Base-by-base conservation (phyloP, 2,888 invertebrate species). In the Platycheirus rosarum region DNA sequence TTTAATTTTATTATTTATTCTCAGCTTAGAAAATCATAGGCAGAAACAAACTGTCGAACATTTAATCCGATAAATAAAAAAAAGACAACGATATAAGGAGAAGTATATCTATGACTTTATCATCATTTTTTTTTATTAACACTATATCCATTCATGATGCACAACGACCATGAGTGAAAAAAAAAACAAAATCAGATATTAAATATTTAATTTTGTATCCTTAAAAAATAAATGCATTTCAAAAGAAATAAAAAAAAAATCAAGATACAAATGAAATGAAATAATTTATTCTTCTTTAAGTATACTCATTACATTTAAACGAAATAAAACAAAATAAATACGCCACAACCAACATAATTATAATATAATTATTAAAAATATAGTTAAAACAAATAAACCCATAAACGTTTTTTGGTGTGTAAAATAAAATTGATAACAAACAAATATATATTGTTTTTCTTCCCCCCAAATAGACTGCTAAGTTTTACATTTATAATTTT, bases 281-380 rank as follows among this genome's bases (percentile, higher is more conserved):
- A 71, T 68, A 82, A 77, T 82, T 82, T 82, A 77, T 82, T 77
- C 82, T 82, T 82, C 71, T 71, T 82, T 82, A 63, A 82, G 77
- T 73, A 82, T 77, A 74, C 74, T 75, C 70, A 84, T 84, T 78
- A 73, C 63, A 76, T 70, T 62, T 79, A 66, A 74, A 74, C 63
- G 70, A 71, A 69, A 73, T 68, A 65, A 49, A 40, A 74, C 48
- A 55, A 49, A 68, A 66, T 16, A 82, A 84, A 84, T 85, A 84
- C 84, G 76, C 77, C 85, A 84, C 84, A 76, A 76, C 84, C 76
- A 76, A 63, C 73, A 75, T 75, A 32, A 76, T 63, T 49, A 74
- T 73, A 51, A 35, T 53, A 16, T 60, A 60, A 68, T 44, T 69
- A 77, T 40, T 29, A 57, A 35, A 77, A 49, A 49, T 68, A 71